These are phyloP conservation scores for Gnathonemus echidnorhynchus DNA, from an alignment of 2,113 vertebrate genomes.

Conservation along the genomic window DNA sequence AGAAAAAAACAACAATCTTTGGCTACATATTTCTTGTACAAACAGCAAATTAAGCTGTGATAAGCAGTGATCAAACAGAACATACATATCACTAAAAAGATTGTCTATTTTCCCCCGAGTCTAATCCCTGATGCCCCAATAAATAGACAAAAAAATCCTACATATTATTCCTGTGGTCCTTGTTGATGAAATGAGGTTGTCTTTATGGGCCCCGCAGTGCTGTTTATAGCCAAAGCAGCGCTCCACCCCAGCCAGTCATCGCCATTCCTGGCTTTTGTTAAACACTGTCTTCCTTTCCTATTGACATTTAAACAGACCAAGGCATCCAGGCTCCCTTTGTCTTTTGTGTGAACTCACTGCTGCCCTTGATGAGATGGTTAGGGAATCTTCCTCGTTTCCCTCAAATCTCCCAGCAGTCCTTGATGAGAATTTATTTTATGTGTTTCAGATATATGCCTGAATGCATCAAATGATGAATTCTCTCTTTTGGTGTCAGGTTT, in stretches of 20 bases:
- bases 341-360: constrained; percentile 1
- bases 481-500: background rate
- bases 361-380: background rate
- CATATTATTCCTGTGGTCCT: background rate
- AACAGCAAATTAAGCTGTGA: background rate
- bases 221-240: background rate
- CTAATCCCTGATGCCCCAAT: constrained; percentile 11
- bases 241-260: background rate
- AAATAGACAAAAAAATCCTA: background rate
- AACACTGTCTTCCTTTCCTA: background rate
- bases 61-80: constrained; percentile 12
- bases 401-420: background rate
- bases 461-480: background rate
- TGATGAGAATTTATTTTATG: background rate
- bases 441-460: background rate
- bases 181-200: background rate
- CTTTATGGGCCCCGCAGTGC: background rate
- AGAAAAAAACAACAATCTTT: constrained; percentile 53
- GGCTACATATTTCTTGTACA: constrained; percentile 51
- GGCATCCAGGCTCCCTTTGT: background rate
- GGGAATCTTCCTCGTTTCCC: background rate
- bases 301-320: constrained; percentile 6
- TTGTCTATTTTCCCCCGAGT: constrained; percentile 32
- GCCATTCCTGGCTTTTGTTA: background rate
- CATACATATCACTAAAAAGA: constrained; percentile 30